Conservation (phyloP, 2,797 vertebrate species). For the Sebastes aleutianus region DNA sequence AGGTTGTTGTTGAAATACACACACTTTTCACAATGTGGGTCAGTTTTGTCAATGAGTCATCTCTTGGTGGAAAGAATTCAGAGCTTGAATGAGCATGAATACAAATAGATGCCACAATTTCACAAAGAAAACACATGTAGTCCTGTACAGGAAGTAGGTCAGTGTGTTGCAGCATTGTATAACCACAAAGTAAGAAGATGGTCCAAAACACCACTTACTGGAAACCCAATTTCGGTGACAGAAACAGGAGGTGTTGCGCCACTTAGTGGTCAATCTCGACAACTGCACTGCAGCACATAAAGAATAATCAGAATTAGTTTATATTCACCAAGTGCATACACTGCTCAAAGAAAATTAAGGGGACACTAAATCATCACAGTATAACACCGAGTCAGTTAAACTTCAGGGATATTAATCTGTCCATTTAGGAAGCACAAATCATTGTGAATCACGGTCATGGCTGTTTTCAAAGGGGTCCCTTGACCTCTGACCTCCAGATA, state of each 20-base stretch:
- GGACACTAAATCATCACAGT: no score
- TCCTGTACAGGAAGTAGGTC: slow-evolving; percentile 55
- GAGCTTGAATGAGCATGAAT: neutral
- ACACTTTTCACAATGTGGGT: neutral
- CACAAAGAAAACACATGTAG: neutral
- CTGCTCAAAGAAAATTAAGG: no score
- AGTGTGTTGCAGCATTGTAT: slow-evolving; percentile 48
- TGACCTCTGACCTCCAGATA: no score
- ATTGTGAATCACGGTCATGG: no score
- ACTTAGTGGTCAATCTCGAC: slow-evolving; percentile 7
- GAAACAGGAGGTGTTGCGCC: neutral
- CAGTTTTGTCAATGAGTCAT: neutral
- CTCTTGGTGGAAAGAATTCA: no score
- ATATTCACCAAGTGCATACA: no score
- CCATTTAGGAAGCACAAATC: no score
- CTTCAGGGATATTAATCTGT: no score
- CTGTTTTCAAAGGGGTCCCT: no score
- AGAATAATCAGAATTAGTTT: neutral
- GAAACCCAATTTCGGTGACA: neutral
- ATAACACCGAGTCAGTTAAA: no score
- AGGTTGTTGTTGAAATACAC: neutral
- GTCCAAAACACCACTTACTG: slow-evolving; percentile 16
- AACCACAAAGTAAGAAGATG: slow-evolving; percentile 25
- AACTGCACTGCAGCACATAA: neutral
- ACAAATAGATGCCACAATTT: neutral